Percentiles rank a stretch among this genome's conserved stretches.
Evolutionary conservation across 2,888 invertebrate species (phyloP).

Genomic region (Hemaris fuciformis): DNA sequence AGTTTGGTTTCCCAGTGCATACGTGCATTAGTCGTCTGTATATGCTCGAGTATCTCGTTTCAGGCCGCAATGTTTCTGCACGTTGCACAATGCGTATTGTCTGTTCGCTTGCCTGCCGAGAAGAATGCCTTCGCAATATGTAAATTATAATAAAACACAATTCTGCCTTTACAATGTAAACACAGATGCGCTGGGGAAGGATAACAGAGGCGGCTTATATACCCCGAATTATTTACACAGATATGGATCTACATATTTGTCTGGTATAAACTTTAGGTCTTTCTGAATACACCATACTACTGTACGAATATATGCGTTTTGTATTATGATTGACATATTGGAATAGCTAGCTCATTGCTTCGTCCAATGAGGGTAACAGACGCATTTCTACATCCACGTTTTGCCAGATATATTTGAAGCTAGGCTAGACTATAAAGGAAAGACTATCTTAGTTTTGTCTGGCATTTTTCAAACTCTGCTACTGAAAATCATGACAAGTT

Average conservation of each 20-base stretch:
- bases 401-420: too few species aligned
- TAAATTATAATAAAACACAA: slow-evolving; percentile 53
- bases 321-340: too few species aligned
- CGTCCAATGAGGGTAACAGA: too few species aligned
- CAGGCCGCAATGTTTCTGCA: slow-evolving; percentile 44
- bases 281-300: background rate
- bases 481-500: too few species aligned
- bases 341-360: too few species aligned
- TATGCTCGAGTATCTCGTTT: slow-evolving; percentile 52
- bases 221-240: background rate
- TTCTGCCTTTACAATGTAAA: slow-evolving; percentile 52
- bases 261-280: background rate
- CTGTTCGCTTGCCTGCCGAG: slow-evolving; percentile 50
- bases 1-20: background rate
- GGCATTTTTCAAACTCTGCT: too few species aligned
- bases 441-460: too few species aligned
- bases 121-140: slow-evolving; percentile 56
- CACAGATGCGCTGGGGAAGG: slow-evolving; percentile 35
- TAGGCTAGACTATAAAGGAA: too few species aligned
- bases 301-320: too few species aligned
- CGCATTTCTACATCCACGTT: too few species aligned
- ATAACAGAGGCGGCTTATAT: slow-evolving; percentile 15
- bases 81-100: slow-evolving; percentile 72
- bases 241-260: background rate
- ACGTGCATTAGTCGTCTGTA: slow-evolving; percentile 8